Base-by-base conservation (phyloP, 2,888 invertebrate species). In the Allolobophora icterica region DNA sequence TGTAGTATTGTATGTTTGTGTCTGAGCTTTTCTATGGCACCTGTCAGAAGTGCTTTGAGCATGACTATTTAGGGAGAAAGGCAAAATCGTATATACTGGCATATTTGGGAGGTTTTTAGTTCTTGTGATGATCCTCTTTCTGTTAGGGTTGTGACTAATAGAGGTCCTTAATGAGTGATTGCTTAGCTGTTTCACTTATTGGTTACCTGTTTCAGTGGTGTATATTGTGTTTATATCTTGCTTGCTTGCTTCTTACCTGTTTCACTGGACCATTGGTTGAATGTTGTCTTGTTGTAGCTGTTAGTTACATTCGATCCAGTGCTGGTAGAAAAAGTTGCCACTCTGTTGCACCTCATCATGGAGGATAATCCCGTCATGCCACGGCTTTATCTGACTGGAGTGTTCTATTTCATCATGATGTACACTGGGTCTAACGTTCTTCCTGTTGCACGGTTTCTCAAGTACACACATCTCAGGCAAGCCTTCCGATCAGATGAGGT, bases 361-460 rank as follows among this genome's bases (percentile, higher is more conserved):
- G 97, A 97, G 95, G 99, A 99, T 96, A 99, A 99, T 96, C 98
- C 99, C 0, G 97, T 97, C 95, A 97, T 99, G 94, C 97, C 99
- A 0, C 97, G 98, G 94, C 96, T 99, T 89, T 99, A 99, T 95
- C 96, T 98, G 91, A 98, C 98, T 0, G 99, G 99, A 3, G 97
- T 98, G 40, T 99, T 99, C 96, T 99, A 98, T 96, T 99, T 99
- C 95, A 98, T 99, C 96, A 96, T 99, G 92, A 97, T 99, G 97
- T 99, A 99, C 95, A 99, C 98, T 0, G 99, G 99, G 30, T 99
- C 99, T 71, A 99, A 99, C 95, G 97, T 99, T 92, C 96, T 99
- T 93, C 99, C 99, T 0, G 97, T 99, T 91, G 99, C 99, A 0
- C 96, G 97, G 94, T 98, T 99, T 96, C 96, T 99, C 90, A 97